Evolutionary conservation across 2,797 vertebrate species (phyloP).

Genomic region (Echiichthys vipera): DNA sequence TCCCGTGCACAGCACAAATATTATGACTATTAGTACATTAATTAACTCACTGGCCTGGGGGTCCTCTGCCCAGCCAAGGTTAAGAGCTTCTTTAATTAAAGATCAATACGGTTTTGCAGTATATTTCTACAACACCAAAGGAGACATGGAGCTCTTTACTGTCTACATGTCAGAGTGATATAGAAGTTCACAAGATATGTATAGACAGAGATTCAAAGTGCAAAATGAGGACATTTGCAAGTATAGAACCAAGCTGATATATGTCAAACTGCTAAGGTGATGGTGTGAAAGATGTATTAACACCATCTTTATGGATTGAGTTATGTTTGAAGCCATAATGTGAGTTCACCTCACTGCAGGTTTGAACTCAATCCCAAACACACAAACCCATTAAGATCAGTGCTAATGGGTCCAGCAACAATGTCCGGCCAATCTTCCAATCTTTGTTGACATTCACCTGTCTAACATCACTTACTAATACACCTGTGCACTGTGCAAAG

Average conservation of each 20-base stretch:
- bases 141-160: conserved; percentile 77
- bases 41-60: conserved; percentile 86
- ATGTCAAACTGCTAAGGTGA: conserved; percentile 40
- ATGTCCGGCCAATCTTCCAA: conserved; percentile 15
- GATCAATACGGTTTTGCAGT: conserved; percentile 87
- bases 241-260: conserved; percentile 38
- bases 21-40: conserved; percentile 91
- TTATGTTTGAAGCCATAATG: conserved; percentile 23
- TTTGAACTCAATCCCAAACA: conserved; percentile 24
- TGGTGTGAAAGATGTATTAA: conserved; percentile 38
- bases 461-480: conserved; percentile 34
- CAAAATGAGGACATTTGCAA: conserved; percentile 60
- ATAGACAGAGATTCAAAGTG: conserved; percentile 54
- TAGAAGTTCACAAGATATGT: conserved; percentile 64
- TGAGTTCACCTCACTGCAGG: conserved; percentile 33
- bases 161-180: conserved; percentile 69
- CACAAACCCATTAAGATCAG: conserved; percentile 9
- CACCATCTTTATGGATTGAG: conserved; percentile 18
- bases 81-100: conserved; percentile 91
- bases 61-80: conserved; percentile 85
- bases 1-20: conserved; percentile 90
- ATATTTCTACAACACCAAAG: conserved; percentile 81
- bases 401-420: conserved; percentile 27
- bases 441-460: conserved; percentile 44
- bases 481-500: conserved; percentile 51